Evolutionary conservation across 2,113 vertebrate genomes (phyloP), one percentile per base, ranked within the genome.

Genomic region (Eudyptes chrysolophus): DNA sequence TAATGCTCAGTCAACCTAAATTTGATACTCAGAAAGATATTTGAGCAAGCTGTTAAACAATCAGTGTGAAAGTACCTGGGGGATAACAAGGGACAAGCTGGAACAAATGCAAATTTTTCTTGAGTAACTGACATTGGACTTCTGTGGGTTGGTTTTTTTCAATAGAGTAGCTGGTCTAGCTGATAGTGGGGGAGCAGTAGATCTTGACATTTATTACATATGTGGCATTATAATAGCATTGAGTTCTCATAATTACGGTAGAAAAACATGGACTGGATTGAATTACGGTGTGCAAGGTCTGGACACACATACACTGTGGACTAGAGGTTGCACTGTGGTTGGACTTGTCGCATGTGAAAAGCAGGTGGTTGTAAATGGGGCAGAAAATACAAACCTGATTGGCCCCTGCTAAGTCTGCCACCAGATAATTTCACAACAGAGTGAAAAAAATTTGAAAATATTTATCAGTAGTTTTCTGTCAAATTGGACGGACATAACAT

Each of bases 1-100:
- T 90, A 95, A 97, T 97, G 97, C 92, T 97, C 88, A 93, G 88
- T 94, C 96, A 95, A 60, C 90, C 94, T 94, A 94, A 95, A 96
- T 97, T 97, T 96, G 92, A 95, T 94, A 95, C 94, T 92, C 71
- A 55, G 96, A 75, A 92, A 93, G 92, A 75, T 96, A 96, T 95
- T 94, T 96, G 94, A 84, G 64, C 68, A 80, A 94, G 88, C 92
- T 86, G 88, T 88, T 95, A 92, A 81, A 68, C 64, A 92, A 95
- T 94, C 88, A 83, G 51, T 0, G 0, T 94, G 83, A 77, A 94
- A 90, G 71, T 92, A 94, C 85, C 54, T 51, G 16, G 12, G 32
- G 44, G 64, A 77, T 94, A 93, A 85, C 25, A 86, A 84, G 79
- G 66, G 85, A 79, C 70, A 77, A 88, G 27, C 74, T 85, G 78